These are phyloP conservation scores for Trichomycterus rosablanca DNA, from an alignment of 2,113 vertebrate species.

Conservation along the genomic window DNA sequence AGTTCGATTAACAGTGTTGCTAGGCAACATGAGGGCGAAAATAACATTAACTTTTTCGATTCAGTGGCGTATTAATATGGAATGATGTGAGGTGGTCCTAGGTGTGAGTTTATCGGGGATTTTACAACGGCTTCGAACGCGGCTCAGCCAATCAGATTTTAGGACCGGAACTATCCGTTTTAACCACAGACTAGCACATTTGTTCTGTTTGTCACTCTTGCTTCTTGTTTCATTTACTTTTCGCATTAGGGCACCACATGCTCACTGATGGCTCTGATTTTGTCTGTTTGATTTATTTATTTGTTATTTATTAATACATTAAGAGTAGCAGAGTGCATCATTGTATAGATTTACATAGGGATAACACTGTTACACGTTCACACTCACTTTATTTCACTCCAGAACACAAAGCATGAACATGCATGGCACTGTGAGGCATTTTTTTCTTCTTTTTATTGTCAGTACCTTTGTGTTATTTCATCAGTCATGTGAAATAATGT, in stretches of 20 bases:
- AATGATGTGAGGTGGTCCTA: too few relatives aligned
- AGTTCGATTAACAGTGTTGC: too few relatives aligned
- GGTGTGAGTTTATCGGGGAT: too few relatives aligned
- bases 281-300: constrained; percentile 11
- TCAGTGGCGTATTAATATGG: too few relatives aligned
- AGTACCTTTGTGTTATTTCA: constrained; percentile 24
- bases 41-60: too few relatives aligned
- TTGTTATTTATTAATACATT: constrained; percentile 37
- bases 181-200: constrained; percentile 6
- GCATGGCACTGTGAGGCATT: background rate
- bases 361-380: background rate
- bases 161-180: too few relatives aligned
- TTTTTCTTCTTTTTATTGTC: constrained; percentile 6
- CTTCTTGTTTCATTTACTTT: background rate
- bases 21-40: too few relatives aligned
- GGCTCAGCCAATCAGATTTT: too few relatives aligned
- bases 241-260: background rate
- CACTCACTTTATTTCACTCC: too few relatives aligned
- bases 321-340: background rate
- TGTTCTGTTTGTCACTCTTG: background rate
- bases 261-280: background rate
- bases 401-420: too few relatives aligned
- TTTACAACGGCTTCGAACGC: too few relatives aligned
- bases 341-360: background rate
- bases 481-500: constrained; percentile 24